phyloP scores from a whole-genome alignment of 1,140 invertebrate genomes.

The Achroia grisella region DNA sequence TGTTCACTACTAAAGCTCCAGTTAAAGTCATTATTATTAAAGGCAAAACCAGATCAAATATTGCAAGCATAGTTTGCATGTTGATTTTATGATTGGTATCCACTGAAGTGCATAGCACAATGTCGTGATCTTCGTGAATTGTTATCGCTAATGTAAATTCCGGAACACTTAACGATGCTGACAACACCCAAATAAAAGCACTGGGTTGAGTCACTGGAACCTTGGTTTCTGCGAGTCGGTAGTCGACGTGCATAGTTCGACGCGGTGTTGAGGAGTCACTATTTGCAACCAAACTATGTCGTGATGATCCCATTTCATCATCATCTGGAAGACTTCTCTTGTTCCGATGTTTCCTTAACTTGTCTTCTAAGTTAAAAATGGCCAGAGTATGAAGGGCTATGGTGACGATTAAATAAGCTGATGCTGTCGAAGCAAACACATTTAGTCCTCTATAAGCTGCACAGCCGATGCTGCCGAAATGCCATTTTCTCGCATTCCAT shows the following conservation, averaged over 20 bases:
- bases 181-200: slow-evolving; percentile 72
- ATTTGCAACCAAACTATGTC: slow-evolving; percentile 65
- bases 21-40: slow-evolving; percentile 38
- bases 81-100: slow-evolving; percentile 54
- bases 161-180: slow-evolving; percentile 73
- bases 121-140: slow-evolving; percentile 32
- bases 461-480: slow-evolving; percentile 61
- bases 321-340: slow-evolving; percentile 59
- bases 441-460: slow-evolving; percentile 66
- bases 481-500: slow-evolving; percentile 63
- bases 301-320: slow-evolving; percentile 67
- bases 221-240: slow-evolving; percentile 45
- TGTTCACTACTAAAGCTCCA: slow-evolving; percentile 36
- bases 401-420: slow-evolving; percentile 68
- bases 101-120: slow-evolving; percentile 47
- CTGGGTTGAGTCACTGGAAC: slow-evolving; percentile 67
- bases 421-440: slow-evolving; percentile 69
- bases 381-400: slow-evolving; percentile 74
- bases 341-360: slow-evolving; percentile 29
- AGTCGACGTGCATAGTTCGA: slow-evolving; percentile 66
- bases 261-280: slow-evolving; percentile 58
- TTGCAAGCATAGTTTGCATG: slow-evolving; percentile 54
- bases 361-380: slow-evolving; percentile 66
- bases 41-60: slow-evolving; percentile 62
- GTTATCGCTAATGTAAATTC: slow-evolving; percentile 65